Conservation (phyloP, 2,797 vertebrate species). For the Xerus rutilus region DNA sequence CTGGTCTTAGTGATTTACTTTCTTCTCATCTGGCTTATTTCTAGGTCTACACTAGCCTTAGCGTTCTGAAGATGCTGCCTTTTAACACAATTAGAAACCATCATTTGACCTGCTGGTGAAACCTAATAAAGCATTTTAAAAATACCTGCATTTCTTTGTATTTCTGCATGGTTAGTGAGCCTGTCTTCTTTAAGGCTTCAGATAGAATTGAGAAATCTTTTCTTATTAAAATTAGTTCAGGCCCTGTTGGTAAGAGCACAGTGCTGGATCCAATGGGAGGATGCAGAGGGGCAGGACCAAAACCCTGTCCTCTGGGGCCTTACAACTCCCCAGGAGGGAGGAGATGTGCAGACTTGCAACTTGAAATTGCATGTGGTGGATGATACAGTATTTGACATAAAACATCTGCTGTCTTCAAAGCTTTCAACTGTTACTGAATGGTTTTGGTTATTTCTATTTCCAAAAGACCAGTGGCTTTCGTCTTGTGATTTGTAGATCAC, state of each 20-base stretch:
- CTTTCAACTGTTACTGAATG: neutral
- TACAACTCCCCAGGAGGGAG: neutral
- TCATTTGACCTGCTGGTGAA: neutral
- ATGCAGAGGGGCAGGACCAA: neutral
- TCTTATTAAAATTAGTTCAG: slow-evolving; percentile 4
- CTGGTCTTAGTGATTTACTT: neutral
- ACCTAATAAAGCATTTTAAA: slow-evolving; percentile 27
- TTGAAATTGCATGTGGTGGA: neutral
- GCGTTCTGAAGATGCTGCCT: neutral
- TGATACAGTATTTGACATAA: neutral
- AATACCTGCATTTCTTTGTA: neutral
- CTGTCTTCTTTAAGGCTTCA: neutral
- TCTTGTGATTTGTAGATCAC: slow-evolving; percentile 46
- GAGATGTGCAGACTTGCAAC: neutral
- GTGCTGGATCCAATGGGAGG: neutral
- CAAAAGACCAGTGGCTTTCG: neutral
- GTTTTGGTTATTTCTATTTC: slow-evolving; percentile 14
- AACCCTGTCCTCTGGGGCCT: neutral
- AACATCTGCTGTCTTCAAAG: neutral
- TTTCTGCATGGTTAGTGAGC: neutral
- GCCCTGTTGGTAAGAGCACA: neutral
- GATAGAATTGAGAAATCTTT: neutral
- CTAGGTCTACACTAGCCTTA: neutral
- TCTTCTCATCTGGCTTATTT: neutral
- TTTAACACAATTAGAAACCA: slow-evolving; percentile 48